Evolutionary conservation across 1,140 invertebrate species (phyloP).

Genomic region (Brachionus sp.): DNA sequence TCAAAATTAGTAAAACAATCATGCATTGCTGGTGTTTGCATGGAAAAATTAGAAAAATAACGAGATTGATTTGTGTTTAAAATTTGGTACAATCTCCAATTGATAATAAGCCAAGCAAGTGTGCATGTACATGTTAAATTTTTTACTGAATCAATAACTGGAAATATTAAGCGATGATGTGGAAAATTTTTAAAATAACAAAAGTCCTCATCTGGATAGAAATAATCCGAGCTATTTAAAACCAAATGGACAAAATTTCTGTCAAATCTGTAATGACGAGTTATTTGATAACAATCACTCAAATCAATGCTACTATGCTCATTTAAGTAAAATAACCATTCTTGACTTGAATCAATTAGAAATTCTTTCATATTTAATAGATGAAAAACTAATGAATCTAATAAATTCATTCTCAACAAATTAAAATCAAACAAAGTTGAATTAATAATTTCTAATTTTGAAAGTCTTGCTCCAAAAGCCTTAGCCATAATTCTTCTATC

Average conservation of each 20-base stretch:
- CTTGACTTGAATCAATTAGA: too few species aligned
- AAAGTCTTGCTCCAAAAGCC: too few species aligned
- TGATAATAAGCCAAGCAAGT: background rate
- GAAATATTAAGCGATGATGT: background rate
- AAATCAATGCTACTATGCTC: background rate
- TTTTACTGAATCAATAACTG: background rate
- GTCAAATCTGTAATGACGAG: background rate
- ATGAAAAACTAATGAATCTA: background rate
- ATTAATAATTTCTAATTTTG: background rate
- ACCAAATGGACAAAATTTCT: background rate
- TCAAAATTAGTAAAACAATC: conserved; percentile 2
- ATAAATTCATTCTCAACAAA: too few species aligned
- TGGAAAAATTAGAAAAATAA: background rate
- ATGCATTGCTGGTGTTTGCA: background rate
- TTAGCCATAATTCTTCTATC: too few species aligned
- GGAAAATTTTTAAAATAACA: conserved; percentile 38
- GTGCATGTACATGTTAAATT: conserved; percentile 22
- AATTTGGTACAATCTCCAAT: background rate
- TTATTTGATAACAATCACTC: background rate
- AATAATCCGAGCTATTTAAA: background rate
- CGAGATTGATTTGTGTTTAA: background rate
- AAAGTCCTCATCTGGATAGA: conserved; percentile 7
- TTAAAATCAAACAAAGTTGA: background rate
- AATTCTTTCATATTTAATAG: background rate
- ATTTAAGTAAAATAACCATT: background rate